Percentiles rank a stretch among this genome's conserved stretches.
These are phyloP conservation scores for Mormyrus hasselquistii DNA, from an alignment of 2,797 vertebrate species.

Conservation along the genomic window DNA sequence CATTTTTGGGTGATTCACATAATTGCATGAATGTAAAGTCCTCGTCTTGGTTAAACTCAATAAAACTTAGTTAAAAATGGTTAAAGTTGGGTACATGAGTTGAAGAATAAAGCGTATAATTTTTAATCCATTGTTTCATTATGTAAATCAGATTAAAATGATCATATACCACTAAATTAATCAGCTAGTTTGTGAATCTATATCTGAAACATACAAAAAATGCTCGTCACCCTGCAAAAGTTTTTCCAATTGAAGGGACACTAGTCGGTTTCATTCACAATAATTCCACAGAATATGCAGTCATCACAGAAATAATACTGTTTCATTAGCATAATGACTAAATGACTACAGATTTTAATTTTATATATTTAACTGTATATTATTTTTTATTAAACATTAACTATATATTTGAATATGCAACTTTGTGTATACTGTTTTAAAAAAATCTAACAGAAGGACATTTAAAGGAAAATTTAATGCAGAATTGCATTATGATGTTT, in stretches of 20 bases:
- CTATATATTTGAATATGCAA: background rate
- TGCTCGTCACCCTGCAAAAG: background rate
- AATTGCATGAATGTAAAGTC: background rate
- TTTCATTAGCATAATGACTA: background rate
- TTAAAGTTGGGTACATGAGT: background rate
- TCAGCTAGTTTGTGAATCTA: background rate
- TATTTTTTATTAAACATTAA: background rate
- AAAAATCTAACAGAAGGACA: background rate
- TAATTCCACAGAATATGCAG: background rate
- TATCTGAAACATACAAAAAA: background rate
- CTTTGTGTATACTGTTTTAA: background rate
- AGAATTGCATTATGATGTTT: background rate
- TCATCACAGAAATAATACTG: background rate
- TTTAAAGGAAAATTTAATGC: background rate
- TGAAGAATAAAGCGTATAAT: background rate
- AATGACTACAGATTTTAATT: background rate
- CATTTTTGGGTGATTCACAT: background rate
- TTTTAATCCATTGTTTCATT: background rate
- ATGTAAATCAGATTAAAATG: background rate
- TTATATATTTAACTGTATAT: background rate
- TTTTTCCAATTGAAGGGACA: background rate
- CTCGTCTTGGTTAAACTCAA: background rate
- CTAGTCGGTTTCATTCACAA: background rate
- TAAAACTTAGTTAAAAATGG: background rate
- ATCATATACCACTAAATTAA: background rate